These are phyloP conservation scores for Oligia strigilis DNA, from an alignment of 2,888 invertebrate species.

Conservation along the genomic window DNA sequence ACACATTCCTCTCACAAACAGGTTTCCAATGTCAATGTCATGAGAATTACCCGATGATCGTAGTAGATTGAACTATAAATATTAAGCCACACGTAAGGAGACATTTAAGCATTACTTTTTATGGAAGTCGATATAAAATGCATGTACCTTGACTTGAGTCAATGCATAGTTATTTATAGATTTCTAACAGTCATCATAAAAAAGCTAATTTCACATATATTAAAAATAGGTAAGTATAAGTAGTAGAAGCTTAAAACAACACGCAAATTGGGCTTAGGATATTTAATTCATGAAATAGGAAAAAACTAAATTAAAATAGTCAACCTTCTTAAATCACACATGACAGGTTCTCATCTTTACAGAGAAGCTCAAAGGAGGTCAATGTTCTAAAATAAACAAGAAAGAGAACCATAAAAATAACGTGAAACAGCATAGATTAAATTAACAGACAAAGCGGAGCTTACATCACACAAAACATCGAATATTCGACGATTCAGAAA, in stretches of 20 bases:
- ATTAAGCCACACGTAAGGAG: slow-evolving; percentile 9
- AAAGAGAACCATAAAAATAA: slow-evolving; percentile 45
- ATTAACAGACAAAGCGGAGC: slow-evolving; percentile 56
- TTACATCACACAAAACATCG: slow-evolving; percentile 65
- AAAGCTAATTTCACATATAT: slow-evolving; percentile 54
- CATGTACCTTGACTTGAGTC: slow-evolving; percentile 18
- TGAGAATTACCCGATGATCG: slow-evolving; percentile 29
- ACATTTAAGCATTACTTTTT: not conserved
- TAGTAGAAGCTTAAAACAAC: slow-evolving; percentile 33
- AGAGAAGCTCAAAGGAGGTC: slow-evolving; percentile 52
- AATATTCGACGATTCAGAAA: slow-evolving; percentile 16
- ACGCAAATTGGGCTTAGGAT: not conserved
- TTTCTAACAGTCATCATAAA: slow-evolving; percentile 46
- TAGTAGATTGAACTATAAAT: slow-evolving; percentile 21
- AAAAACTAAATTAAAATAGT: slow-evolving; percentile 14
- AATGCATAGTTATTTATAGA: slow-evolving; percentile 21
- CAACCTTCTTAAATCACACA: slow-evolving; percentile 14
- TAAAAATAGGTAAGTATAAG: slow-evolving; percentile 36
- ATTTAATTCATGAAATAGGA: not conserved
- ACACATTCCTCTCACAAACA: slow-evolving; percentile 48
- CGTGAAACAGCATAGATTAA: slow-evolving; percentile 34
- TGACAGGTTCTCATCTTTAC: slow-evolving; percentile 17
- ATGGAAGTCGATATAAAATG: slow-evolving; percentile 28
- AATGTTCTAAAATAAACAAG: slow-evolving; percentile 60
- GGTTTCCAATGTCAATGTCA: slow-evolving; percentile 51